A percentile compares a stretch with the other conserved stretches of the same genome.
phyloP scores from a whole-genome alignment of 2,797 vertebrate genomes.

The Xiphorhynchus erythropygius region DNA sequence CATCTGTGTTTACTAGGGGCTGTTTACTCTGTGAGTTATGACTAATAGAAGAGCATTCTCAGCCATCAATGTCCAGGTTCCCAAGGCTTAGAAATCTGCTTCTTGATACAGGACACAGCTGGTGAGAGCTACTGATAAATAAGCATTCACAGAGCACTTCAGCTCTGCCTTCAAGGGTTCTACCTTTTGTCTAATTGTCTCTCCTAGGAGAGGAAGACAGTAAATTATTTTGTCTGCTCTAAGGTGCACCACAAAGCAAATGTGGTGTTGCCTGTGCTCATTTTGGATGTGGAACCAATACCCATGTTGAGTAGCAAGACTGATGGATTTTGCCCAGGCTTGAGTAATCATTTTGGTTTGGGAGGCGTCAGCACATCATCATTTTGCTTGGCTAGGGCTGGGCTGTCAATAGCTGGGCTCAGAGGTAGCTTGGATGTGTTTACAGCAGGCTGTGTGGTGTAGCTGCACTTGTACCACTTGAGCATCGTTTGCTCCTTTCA shows the following conservation, averaged over 20 bases:
- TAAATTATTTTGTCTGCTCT: background rate
- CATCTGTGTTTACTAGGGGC: constrained; percentile 30
- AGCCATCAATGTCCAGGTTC: background rate
- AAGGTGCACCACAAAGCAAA: background rate
- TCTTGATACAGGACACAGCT: constrained; percentile 4
- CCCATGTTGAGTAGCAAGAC: background rate
- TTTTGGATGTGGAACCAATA: background rate
- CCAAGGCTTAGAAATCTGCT: constrained; percentile 35
- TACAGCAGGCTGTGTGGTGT: background rate
- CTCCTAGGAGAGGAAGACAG: background rate
- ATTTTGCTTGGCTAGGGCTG: background rate
- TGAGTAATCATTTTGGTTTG: background rate
- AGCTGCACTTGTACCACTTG: background rate
- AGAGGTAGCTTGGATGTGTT: background rate
- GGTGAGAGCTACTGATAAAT: background rate
- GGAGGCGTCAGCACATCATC: background rate
- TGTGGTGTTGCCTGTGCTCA: background rate
- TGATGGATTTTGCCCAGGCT: background rate
- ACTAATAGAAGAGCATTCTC: background rate
- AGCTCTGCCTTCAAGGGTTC: background rate
- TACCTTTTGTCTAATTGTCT: background rate
- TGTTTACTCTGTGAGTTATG: constrained; percentile 1
- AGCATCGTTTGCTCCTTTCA: background rate
- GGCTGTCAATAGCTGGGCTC: background rate
- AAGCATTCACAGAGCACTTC: background rate